phyloP scores from a whole-genome alignment of 1,140 invertebrate genomes.

The Diprion similis region DNA sequence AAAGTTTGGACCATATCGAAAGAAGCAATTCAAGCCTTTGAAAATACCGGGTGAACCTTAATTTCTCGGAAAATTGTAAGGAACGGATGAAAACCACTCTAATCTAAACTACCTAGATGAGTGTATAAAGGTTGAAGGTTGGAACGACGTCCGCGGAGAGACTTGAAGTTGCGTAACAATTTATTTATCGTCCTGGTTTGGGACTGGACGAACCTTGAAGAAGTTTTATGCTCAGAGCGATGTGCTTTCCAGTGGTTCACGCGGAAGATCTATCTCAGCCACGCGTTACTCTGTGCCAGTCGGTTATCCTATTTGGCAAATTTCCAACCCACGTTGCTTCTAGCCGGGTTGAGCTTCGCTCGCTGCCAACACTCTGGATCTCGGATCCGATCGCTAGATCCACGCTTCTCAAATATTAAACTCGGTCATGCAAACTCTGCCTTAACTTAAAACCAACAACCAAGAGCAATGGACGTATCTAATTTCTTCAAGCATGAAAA shows the following conservation, averaged over 20 bases:
- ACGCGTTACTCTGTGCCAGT: background rate
- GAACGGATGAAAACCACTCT: too few species aligned
- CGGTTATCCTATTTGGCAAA: background rate
- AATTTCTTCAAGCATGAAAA: too few species aligned
- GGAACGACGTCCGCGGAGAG: too few species aligned
- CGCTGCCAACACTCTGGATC: background rate
- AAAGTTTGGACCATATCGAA: background rate
- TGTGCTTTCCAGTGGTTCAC: slow-evolving; percentile 1
- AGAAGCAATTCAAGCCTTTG: slow-evolving; percentile 15
- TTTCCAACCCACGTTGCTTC: background rate
- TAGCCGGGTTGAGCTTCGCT: background rate
- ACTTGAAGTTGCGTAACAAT: background rate
- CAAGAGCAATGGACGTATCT: too few species aligned
- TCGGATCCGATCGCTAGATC: background rate
- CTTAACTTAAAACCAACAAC: too few species aligned
- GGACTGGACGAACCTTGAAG: background rate
- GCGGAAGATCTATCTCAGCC: slow-evolving; percentile 3
- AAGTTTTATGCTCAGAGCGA: background rate
- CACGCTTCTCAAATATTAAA: background rate
- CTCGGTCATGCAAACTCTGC: background rate
- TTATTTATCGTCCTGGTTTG: background rate
- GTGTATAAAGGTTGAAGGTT: too few species aligned
- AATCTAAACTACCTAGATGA: too few species aligned
- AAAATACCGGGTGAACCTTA: slow-evolving; percentile 16
- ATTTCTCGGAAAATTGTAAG: too few species aligned